Conservation (phyloP, 1,140 invertebrate species). For the Heliconius nattereri region DNA sequence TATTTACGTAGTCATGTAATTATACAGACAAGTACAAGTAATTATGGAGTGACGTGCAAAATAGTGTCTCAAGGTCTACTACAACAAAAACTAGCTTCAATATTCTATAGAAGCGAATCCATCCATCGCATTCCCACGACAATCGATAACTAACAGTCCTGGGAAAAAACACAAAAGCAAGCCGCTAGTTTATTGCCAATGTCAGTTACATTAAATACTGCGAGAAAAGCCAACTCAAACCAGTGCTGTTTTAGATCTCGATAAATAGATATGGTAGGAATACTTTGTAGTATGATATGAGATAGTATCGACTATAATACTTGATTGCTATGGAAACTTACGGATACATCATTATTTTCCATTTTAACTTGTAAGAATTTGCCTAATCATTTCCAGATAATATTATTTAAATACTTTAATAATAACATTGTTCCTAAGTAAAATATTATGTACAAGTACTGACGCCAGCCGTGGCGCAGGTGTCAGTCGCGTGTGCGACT, state of each 20-base stretch:
- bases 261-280: constrained; percentile 36
- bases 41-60: constrained; percentile 20
- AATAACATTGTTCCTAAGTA: no score
- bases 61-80: constrained; percentile 32
- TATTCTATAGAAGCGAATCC: constrained; percentile 27
- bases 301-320: not conserved
- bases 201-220: constrained; percentile 44
- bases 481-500: no score
- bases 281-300: not conserved
- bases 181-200: constrained; percentile 48
- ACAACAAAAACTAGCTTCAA: constrained; percentile 30
- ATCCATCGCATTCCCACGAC: constrained; percentile 46
- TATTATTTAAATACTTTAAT: no score
- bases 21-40: constrained; percentile 17
- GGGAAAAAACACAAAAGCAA: constrained; percentile 50
- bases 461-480: no score
- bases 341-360: not conserved
- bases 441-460: no score
- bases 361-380: no score
- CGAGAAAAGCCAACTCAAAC: constrained; percentile 49
- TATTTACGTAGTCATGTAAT: constrained; percentile 13
- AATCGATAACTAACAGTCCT: constrained; percentile 47
- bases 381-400: not conserved
- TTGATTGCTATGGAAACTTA: not conserved
- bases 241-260: constrained; percentile 54